Evolutionary conservation across 2,797 vertebrate species (phyloP), one percentile per base, ranked within the genome.

Genomic region (Macropus fuliginosus): DNA sequence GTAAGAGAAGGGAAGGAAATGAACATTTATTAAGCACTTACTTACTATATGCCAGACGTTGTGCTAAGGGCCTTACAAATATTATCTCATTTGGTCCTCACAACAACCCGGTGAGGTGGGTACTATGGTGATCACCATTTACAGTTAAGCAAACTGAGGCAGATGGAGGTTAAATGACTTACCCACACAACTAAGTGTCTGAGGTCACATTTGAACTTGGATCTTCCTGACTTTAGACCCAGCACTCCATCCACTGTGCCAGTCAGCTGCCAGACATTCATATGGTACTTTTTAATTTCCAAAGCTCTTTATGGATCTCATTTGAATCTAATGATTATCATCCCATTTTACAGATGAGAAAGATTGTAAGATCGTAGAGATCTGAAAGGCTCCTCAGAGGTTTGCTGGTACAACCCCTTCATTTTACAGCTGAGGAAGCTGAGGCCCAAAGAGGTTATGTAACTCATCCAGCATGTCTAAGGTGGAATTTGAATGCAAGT

Each of bases 301-400:
- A 40, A 6, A 14, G 59, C 12, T n/a, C 31, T 66, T 14, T n/a
- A n/a, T 66, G 10, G 1, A 12, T 74, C 14, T 6, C 34, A 21
- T 74, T 74, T n/a, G 34, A 8, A 74, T 74, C 34, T 21, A n/a
- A 4, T 66, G 62, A n/a, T n/a, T 66, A n/a, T 8, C 16, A 6
- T n/a, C 16, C 94, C 92, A 40, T 90, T 89, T 95, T 92, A 50
- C 50, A 90, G 54, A 46, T 93, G 54, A 52, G 29, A 91, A 92
- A 55, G 74, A 93, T 13, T 34, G n/a, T 3, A 55, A 56, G 91
- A 56, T 93, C 57, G 24, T 1, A 56, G n/a, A 4, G 28, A 27
- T 2, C 3, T 55, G 1, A n/a, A 74, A 74, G 34, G 34, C 14
- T 40, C 62, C 14, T 66, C 34, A 66, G 34, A 66, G 34, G 31